These are phyloP conservation scores for Ramphastos sulfuratus DNA, from an alignment of 2,113 vertebrate genomes.

Conservation along the genomic window DNA sequence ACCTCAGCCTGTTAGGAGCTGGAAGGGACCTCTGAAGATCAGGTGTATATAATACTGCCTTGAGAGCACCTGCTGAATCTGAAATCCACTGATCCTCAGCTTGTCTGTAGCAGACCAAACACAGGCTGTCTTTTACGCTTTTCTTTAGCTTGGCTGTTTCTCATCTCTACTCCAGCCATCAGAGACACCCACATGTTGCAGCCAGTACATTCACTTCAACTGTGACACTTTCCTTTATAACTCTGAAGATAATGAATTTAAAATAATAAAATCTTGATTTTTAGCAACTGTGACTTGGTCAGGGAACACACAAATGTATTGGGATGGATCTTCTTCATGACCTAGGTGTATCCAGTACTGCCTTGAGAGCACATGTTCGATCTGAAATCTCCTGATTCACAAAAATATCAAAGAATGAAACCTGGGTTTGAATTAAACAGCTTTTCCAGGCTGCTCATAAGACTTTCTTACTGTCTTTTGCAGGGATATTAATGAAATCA, in stretches of 20 bases:
- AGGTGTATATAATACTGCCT: no score
- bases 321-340: neutral
- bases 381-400: neutral
- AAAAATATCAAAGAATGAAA: neutral
- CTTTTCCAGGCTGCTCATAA: neutral
- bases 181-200: neutral
- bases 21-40: no score
- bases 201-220: neutral
- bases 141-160: neutral
- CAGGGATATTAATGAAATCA: neutral
- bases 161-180: neutral
- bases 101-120: neutral
- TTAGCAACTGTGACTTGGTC: neutral
- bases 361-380: neutral
- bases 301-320: neutral
- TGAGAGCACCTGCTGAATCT: no score
- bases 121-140: no score
- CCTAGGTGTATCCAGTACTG: no score
- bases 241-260: neutral
- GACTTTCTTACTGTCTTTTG: neutral
- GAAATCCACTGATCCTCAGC: no score
- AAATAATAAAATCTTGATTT: neutral
- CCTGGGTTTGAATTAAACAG: neutral
- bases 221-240: neutral
- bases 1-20: no score